Conservation (phyloP, 2,797 vertebrate species). For the Ataeniobius toweri region DNA sequence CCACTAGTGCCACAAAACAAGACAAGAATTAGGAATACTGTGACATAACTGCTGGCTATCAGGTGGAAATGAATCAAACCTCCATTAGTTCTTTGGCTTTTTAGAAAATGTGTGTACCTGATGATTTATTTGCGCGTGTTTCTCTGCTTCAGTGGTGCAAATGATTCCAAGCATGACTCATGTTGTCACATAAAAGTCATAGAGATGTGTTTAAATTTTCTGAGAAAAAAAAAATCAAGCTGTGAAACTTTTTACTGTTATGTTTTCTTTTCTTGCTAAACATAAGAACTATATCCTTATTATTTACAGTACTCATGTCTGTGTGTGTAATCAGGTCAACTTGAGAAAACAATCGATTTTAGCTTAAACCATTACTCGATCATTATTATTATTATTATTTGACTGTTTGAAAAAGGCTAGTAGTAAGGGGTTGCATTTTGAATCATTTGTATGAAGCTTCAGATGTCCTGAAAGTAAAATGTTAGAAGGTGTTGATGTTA, state of each 20-base stretch:
- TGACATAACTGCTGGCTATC: neutral
- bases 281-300: neutral
- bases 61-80: neutral
- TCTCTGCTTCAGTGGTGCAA: neutral
- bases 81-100: neutral
- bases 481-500: constrained; percentile 13
- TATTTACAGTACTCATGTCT: neutral
- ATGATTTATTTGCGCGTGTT: neutral
- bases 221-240: neutral
- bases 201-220: neutral
- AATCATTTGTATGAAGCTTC: constrained; percentile 33
- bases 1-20: no score
- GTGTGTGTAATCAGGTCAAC: neutral
- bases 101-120: no score
- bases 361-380: neutral
- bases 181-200: neutral
- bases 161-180: neutral
- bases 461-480: constrained; percentile 47
- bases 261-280: neutral
- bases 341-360: neutral
- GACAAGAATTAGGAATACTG: neutral
- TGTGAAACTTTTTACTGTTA: neutral
- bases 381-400: constrained; percentile 22
- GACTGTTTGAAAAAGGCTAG: constrained; percentile 31
- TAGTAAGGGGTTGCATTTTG: constrained; percentile 22